Percentiles rank a stretch among this genome's conserved stretches.
These are phyloP conservation scores for Hylaeus volcanicus DNA, from an alignment of 1,140 invertebrate genomes.

Conservation along the genomic window DNA sequence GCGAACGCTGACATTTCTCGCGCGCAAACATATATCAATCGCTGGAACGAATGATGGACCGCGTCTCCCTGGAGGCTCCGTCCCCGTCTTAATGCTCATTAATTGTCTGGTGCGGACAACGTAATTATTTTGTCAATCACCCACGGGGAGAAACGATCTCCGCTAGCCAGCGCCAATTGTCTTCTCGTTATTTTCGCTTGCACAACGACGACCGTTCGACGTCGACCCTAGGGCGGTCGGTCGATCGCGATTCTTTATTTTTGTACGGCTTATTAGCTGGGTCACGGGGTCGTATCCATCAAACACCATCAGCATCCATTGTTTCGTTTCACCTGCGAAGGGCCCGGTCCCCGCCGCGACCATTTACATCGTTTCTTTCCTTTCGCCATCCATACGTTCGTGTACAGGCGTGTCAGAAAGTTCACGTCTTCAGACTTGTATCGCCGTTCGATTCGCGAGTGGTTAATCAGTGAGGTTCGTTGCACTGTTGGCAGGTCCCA, in stretches of 20 bases:
- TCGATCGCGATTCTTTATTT: conserved; percentile 59
- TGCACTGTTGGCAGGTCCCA: neutral
- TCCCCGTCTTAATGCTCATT: conserved; percentile 36
- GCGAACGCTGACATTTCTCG: conserved; percentile 18
- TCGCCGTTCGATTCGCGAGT: neutral
- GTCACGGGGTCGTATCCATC: conserved; percentile 67
- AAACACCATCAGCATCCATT: conserved; percentile 66
- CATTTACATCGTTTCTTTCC: conserved; percentile 42
- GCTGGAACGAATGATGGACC: neutral
- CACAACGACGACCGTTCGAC: conserved; percentile 11
- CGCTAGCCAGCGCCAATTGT: conserved; percentile 45
- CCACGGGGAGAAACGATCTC: conserved; percentile 33
- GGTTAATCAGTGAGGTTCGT: neutral
- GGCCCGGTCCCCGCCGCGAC: conserved; percentile 25
- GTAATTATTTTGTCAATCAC: conserved; percentile 65
- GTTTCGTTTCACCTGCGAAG: conserved; percentile 62
- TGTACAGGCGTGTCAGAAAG: conserved; percentile 45
- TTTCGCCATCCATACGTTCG: conserved; percentile 39
- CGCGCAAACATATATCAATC: conserved; percentile 30
- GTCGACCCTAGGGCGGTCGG: conserved; percentile 35
- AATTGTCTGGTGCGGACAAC: conserved; percentile 44
- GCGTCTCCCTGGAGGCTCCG: neutral
- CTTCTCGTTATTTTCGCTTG: conserved; percentile 35
- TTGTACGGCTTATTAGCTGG: conserved; percentile 63
- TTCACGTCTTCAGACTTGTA: neutral